phyloP scores from a whole-genome alignment of 2,797 vertebrate genomes.

The Crax fasciolata region DNA sequence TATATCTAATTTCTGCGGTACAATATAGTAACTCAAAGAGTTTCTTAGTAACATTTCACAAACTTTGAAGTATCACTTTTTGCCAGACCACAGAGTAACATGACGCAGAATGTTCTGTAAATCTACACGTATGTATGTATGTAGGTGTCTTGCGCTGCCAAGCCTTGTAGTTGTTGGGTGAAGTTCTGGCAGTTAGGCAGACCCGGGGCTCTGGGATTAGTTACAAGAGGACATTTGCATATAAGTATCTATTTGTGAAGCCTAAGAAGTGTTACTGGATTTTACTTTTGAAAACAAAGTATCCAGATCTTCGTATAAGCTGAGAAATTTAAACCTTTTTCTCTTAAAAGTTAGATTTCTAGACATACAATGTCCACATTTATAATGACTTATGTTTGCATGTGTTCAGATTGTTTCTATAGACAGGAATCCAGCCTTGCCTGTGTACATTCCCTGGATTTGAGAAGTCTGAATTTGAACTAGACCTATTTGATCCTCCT shows the following conservation, averaged over 20 bases:
- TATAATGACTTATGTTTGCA: accelerated
- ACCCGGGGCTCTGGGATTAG: not conserved
- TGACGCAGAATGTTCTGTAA: slow-evolving; percentile 40
- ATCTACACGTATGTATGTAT: not conserved
- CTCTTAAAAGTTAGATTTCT: not conserved
- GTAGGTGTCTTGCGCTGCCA: not conserved
- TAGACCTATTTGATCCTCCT: not conserved
- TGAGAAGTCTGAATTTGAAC: not conserved
- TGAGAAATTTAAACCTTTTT: not conserved
- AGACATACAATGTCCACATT: not conserved
- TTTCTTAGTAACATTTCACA: not conserved
- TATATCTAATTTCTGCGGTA: not conserved
- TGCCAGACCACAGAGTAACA: slow-evolving; percentile 25
- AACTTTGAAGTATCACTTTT: not conserved
- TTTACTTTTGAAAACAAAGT: not conserved
- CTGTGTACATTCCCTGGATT: not conserved
- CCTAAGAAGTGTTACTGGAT: not conserved
- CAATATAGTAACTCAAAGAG: not conserved
- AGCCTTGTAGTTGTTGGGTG: not conserved
- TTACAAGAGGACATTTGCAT: slow-evolving; percentile 35
- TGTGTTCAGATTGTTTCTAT: not conserved
- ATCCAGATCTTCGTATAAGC: not conserved
- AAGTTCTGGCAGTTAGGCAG: slow-evolving; percentile 58
- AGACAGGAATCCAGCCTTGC: not conserved
- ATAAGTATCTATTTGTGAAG: slow-evolving; percentile 20